Percentiles rank a stretch among this genome's conserved stretches.
These are phyloP conservation scores for Microctonus brassicae DNA, from an alignment of 2,888 invertebrate species.

Conservation along the genomic window DNA sequence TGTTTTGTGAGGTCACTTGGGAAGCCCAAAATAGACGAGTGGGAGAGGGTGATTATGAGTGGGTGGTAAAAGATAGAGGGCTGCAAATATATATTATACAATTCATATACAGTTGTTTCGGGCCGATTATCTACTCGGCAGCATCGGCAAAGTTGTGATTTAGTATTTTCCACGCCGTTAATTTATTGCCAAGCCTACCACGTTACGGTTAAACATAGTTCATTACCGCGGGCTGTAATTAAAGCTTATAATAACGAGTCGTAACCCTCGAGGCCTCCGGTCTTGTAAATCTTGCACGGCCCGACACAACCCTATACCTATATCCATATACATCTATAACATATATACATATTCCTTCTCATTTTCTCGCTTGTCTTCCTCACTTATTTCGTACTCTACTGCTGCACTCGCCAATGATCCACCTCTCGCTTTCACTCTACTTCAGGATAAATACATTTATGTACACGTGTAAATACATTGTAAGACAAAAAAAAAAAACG, in stretches of 20 bases:
- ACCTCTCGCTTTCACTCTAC: conserved; percentile 38
- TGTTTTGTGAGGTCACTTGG: not conserved
- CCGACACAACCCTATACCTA: conserved; percentile 52
- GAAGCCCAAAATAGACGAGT: conserved; percentile 7
- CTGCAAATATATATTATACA: conserved; percentile 15
- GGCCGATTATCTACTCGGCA: conserved; percentile 67
- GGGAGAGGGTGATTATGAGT: conserved; percentile 12
- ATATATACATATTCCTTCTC: conserved; percentile 21
- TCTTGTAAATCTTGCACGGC: conserved; percentile 64
- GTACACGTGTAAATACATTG: not conserved
- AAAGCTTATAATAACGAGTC: conserved; percentile 68
- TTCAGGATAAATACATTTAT: conserved; percentile 34
- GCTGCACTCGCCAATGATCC: conserved; percentile 24
- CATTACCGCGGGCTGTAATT: conserved; percentile 67
- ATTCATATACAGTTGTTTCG: conserved; percentile 60
- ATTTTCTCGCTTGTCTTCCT: conserved; percentile 21
- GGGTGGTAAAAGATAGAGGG: conserved; percentile 30
- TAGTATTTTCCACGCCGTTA: conserved; percentile 68
- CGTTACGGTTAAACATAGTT: conserved; percentile 68
- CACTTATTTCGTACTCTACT: conserved; percentile 8
- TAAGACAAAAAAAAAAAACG: conserved; percentile 1
- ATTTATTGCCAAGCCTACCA: conserved; percentile 68
- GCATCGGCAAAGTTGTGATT: conserved; percentile 68
- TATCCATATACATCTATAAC: not conserved
- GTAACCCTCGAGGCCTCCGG: conserved; percentile 63